Evolutionary conservation across 1,140 invertebrate genomes (phyloP), one percentile per base, ranked within the genome.

Genomic region (Cydia splendana): DNA sequence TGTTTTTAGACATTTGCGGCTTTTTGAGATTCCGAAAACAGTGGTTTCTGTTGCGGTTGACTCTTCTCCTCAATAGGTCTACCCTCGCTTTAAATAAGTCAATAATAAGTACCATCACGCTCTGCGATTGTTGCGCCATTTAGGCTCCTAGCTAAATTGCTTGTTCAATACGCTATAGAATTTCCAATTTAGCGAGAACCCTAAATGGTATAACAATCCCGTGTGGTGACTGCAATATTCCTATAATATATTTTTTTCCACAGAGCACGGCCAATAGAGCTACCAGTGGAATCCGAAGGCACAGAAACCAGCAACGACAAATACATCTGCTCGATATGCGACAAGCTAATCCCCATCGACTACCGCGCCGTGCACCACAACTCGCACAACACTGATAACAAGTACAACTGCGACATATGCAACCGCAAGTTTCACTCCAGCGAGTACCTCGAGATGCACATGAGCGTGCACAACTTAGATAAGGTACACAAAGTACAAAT

Each of bases 371-470:
- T 96, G 5, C 96, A 97, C 78, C 95, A 96, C 88, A 93, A 95
- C 28, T 89, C 87, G 1, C 93, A 95, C 76, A 95, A 96, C 79
- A 91, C 90, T 20, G 93, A 85, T 88, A 75, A 92, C 90, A 20
- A 93, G 82, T 89, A 95, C 84, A 91, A 92, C 65, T 96, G 96
- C 81, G 89, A 94, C n/a, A 94, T 95, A 6, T 96, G 96, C 76
- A 96, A 96, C 82, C 93, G 95, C 62, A 95, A 96, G 78, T 97
- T 97, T 79, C 93, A 94, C 34, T 95, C 95, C 0, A 82, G 90
- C 1, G 94, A 95, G 45, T 95, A 95, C 85, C 93, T 96, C 10
- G 93, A 95, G 12, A 95, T 96, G 95, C 96, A 97, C 86, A 93
- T 95, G 75, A 95, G 94, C 76, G 95, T 96, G 38, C 96, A 97